phyloP scores from a whole-genome alignment of 2,888 invertebrate genomes.

The Reticulitermes lucifugus region DNA sequence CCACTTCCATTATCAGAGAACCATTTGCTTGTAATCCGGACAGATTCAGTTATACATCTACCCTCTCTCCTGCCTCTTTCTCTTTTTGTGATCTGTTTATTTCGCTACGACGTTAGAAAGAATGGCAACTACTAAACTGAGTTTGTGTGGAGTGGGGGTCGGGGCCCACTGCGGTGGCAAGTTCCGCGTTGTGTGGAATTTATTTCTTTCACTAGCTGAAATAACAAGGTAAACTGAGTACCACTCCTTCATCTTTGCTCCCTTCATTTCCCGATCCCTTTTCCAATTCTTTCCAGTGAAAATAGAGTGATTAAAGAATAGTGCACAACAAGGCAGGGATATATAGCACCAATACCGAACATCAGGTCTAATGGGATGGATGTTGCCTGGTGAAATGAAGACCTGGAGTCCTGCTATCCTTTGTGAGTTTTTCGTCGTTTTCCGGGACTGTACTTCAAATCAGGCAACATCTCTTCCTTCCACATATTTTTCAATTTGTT shows the following conservation, averaged over 20 bases:
- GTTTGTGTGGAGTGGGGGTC: neutral
- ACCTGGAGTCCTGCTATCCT: no score
- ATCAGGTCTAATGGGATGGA: no score
- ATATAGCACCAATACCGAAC: no score
- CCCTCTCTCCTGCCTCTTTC: neutral
- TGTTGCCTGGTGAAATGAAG: no score
- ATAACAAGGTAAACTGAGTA: neutral
- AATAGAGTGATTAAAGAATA: no score
- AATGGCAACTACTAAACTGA: neutral
- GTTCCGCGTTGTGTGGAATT: neutral
- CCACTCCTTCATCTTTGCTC: neutral
- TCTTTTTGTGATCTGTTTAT: constrained; percentile 21
- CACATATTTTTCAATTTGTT: no score
- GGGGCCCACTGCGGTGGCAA: neutral
- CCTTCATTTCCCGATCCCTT: no score
- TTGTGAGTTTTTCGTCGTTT: no score
- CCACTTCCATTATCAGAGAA: constrained; percentile 23
- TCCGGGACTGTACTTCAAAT: no score
- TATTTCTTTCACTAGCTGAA: neutral
- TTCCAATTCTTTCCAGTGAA: no score
- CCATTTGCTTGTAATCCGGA: constrained; percentile 22
- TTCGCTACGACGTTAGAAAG: constrained; percentile 15
- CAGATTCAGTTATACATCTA: constrained; percentile 24
- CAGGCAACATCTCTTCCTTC: no score
- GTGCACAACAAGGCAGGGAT: no score